Base-by-base conservation (phyloP, 2,888 invertebrate species). In the Epistrophe eligans region DNA sequence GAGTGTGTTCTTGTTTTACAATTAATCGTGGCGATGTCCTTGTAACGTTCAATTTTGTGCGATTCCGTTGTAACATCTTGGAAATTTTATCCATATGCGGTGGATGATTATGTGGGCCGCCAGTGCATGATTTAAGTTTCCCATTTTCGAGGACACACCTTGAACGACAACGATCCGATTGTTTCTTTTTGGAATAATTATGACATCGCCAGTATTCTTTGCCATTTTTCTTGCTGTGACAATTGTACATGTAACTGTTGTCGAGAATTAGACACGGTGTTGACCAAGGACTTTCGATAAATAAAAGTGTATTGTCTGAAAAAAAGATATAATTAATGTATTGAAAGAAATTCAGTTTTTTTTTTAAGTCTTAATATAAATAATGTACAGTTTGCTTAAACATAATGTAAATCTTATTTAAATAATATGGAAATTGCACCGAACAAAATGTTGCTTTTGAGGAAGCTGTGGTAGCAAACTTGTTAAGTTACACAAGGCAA, bases 201-300 rank as follows among this genome's bases (percentile, higher is more conserved):
- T 93, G 93, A 57, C 93, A 93, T 13, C 93, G 91, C 93, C 93
- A 93, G 81, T 93, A 93, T 77, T 92, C 92, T 84, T 93, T 93
- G 84, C 91, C 92, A 76, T 91, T 92, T 76, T 93, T 93, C n/a
- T 91, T 91, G 82, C 93, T 93, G 84, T 93, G 93, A 38, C 93
- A 91, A 85, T 93, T 93, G 88, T 92, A 93, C 90, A 93, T 91
- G 81, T 89, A 93, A 60, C 72, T 83, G 71, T 91, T 91, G 88
- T 93, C 90, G 4, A 93, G 88, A 60, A 93, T 91, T 38, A 93
- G 90, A 58, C 93, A 93, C 2, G 93, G 93, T 43, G 93, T 93
- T 48, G 92, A 91, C 93, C 93, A 93, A 11, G 93, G 93, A 73
- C 91, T 93, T 89, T 93, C 92, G 55, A 93, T 92, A 89, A 93